phyloP scores from a whole-genome alignment of 37 sponge, comb jelly and placozoan species.

The Theonella swinhoei region DNA sequence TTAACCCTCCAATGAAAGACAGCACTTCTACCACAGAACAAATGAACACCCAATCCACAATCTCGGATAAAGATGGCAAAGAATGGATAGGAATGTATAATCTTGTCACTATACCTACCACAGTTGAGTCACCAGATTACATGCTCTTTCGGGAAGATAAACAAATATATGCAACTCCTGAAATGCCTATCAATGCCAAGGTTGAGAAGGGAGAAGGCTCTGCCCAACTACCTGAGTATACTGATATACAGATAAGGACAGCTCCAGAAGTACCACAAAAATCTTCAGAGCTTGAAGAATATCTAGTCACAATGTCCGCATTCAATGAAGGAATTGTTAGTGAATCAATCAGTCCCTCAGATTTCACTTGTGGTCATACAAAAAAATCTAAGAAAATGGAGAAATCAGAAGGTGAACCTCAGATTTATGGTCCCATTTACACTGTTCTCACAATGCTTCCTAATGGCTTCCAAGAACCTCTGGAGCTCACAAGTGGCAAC shows the following conservation, averaged over 20 bases:
- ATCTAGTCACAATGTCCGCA: background rate
- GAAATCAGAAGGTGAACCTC: background rate
- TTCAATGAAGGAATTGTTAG: conserved; percentile 21
- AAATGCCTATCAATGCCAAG: too few species aligned
- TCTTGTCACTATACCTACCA: too few species aligned
- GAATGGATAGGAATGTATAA: too few species aligned
- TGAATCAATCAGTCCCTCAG: conserved; percentile 28
- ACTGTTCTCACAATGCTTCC: conserved; percentile 3
- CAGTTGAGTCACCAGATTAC: too few species aligned
- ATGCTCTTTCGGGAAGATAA: too few species aligned
- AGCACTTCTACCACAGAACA: too few species aligned
- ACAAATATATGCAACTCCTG: too few species aligned
- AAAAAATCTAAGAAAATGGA: too few species aligned
- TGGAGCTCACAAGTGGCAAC: background rate
- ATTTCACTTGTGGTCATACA: conserved; percentile 3
- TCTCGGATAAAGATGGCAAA: too few species aligned
- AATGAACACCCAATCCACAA: too few species aligned
- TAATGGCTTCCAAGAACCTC: background rate
- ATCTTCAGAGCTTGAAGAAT: background rate
- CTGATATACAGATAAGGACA: background rate
- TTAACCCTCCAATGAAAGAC: too few species aligned
- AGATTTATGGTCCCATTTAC: conserved; percentile 27
- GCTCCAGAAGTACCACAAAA: background rate
- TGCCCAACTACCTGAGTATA: background rate
- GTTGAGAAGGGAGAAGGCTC: background rate